Percentiles rank a stretch among this genome's conserved stretches.
Evolutionary conservation across 2,888 invertebrate genomes (phyloP).

Genomic region (Andrena dorsata): DNA sequence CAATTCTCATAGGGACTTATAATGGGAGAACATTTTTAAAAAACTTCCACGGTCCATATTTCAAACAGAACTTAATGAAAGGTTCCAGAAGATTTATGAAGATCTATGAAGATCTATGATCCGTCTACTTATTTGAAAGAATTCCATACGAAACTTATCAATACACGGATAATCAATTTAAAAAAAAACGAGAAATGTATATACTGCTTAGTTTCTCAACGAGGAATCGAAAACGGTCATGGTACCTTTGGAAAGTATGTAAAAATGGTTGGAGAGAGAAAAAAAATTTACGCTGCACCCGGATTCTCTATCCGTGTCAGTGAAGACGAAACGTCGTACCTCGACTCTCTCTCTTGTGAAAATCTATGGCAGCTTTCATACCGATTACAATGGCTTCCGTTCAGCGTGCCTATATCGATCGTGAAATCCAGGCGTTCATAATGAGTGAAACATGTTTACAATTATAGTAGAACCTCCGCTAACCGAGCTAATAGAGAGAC

Average conservation of each 20-base stretch:
- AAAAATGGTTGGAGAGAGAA: slow-evolving; percentile 47
- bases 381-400: slow-evolving; percentile 72
- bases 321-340: slow-evolving; percentile 70
- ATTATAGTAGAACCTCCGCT: slow-evolving; percentile 30
- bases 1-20: no score
- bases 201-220: not conserved
- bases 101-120: not conserved
- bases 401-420: slow-evolving; percentile 60
- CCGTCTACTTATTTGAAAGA: not conserved
- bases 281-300: slow-evolving; percentile 55
- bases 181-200: not conserved
- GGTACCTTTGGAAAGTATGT: slow-evolving; percentile 44
- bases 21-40: no score
- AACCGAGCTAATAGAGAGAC: not conserved
- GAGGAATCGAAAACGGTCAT: not conserved
- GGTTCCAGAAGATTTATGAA: no score
- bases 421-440: slow-evolving; percentile 54
- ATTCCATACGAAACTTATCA: not conserved
- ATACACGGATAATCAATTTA: no score
- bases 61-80: no score
- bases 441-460: slow-evolving; percentile 40
- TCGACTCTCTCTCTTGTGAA: slow-evolving; percentile 72
- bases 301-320: slow-evolving; percentile 74
- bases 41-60: no score
- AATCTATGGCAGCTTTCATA: slow-evolving; percentile 71